A percentile compares a stretch with the other conserved stretches of the same genome.
These are phyloP conservation scores for Etheostoma perlongum DNA, from an alignment of 2,797 vertebrate genomes.

Conservation along the genomic window DNA sequence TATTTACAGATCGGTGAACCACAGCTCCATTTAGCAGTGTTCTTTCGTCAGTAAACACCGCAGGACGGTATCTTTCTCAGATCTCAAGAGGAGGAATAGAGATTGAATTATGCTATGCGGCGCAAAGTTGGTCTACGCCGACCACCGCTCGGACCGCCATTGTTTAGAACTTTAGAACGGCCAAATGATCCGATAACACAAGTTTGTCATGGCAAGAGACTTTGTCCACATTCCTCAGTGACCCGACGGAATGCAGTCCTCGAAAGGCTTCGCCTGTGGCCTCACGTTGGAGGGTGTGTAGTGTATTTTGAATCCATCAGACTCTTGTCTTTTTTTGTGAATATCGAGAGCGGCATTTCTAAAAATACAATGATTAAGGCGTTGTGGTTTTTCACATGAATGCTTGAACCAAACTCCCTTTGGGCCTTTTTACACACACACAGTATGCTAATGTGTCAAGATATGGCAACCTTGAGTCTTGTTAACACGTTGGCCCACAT, in stretches of 20 bases:
- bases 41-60: slow-evolving; percentile 80
- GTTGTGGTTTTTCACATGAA: slow-evolving; percentile 65
- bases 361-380: slow-evolving; percentile 74
- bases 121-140: slow-evolving; percentile 59
- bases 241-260: slow-evolving; percentile 75
- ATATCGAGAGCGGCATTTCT: slow-evolving; percentile 64
- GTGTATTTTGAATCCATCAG: slow-evolving; percentile 69
- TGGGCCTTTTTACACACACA: slow-evolving; percentile 40
- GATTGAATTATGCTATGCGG: slow-evolving; percentile 75
- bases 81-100: slow-evolving; percentile 74
- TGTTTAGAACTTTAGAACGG: slow-evolving; percentile 70
- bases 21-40: slow-evolving; percentile 84
- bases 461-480: slow-evolving; percentile 64
- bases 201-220: slow-evolving; percentile 69
- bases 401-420: slow-evolving; percentile 47
- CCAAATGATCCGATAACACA: slow-evolving; percentile 71
- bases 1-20: slow-evolving; percentile 86
- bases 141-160: slow-evolving; percentile 65
- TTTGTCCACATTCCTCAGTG: slow-evolving; percentile 73
- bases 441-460: slow-evolving; percentile 71
- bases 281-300: slow-evolving; percentile 66
- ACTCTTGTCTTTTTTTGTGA: slow-evolving; percentile 63
- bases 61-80: slow-evolving; percentile 75
- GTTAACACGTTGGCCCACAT: slow-evolving; percentile 74
- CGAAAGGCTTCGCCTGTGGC: slow-evolving; percentile 80